Percentiles rank a stretch among this genome's conserved stretches.
Conservation (phyloP, 2,113 vertebrate genomes). For the Fulica atra region DNA sequence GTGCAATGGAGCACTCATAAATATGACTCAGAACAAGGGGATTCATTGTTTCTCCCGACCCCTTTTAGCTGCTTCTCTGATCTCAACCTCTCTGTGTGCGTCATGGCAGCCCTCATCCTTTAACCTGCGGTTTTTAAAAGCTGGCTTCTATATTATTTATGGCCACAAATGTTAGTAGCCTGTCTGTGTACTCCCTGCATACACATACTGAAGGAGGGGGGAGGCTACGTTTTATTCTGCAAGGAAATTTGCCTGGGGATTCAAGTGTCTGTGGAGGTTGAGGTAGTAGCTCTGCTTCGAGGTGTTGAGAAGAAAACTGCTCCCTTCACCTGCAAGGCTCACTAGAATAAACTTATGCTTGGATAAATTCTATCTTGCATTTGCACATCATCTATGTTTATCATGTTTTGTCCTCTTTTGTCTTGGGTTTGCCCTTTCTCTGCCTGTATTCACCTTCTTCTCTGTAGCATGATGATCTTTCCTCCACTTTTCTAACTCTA, state of each 20-base stretch:
- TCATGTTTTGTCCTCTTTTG: not conserved
- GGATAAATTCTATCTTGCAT: not conserved
- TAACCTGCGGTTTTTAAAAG: slow-evolving; percentile 77
- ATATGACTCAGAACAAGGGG: slow-evolving; percentile 78
- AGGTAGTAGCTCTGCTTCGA: not conserved
- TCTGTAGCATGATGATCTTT: not conserved
- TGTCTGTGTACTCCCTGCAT: slow-evolving; percentile 34
- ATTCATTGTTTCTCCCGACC: slow-evolving; percentile 73
- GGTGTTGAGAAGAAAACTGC: not conserved
- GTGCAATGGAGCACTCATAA: slow-evolving; percentile 80
- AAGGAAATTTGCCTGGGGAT: slow-evolving; percentile 31
- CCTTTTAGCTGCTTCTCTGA: slow-evolving; percentile 73
- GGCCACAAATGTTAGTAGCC: slow-evolving; percentile 65
- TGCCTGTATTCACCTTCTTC: not conserved
- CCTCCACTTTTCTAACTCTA: not conserved
- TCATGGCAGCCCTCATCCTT: slow-evolving; percentile 76
- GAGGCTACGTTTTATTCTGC: slow-evolving; percentile 28
- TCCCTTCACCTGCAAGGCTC: slow-evolving; percentile 8
- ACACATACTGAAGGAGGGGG: not conserved
- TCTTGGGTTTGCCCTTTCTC: not conserved
- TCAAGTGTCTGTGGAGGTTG: not conserved
- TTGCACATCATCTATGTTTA: not conserved
- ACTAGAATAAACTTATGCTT: not conserved
- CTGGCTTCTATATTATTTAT: slow-evolving; percentile 75
- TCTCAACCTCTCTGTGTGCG: slow-evolving; percentile 75